phyloP scores from a whole-genome alignment of 2,113 vertebrate species.

The Prionailurus bengalensis region DNA sequence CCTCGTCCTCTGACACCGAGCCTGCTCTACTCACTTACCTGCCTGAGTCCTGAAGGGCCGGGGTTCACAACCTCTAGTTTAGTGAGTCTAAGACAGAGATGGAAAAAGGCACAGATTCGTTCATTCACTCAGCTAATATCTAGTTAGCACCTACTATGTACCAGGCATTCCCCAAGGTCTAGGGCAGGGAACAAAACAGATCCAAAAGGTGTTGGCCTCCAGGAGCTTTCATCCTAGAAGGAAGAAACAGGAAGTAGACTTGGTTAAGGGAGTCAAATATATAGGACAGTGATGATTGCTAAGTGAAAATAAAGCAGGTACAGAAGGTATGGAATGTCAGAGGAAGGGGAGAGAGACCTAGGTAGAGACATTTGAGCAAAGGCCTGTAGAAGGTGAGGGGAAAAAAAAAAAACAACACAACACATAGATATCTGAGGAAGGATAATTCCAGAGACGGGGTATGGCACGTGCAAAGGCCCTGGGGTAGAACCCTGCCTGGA shows the following conservation, averaged over 20 bases:
- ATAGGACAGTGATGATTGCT: neutral
- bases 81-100: neutral
- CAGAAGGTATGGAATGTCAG: neutral
- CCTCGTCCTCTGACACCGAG: neutral
- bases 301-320: neutral
- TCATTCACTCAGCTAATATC: neutral
- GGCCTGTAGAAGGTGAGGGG: neutral
- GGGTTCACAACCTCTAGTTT: neutral
- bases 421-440: neutral
- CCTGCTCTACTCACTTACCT: neutral
- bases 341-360: too few species aligned
- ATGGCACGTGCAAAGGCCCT: too few species aligned
- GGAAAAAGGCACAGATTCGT: fast-evolving
- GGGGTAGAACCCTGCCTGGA: neutral
- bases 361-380: neutral
- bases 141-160: neutral
- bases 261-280: neutral
- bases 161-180: neutral
- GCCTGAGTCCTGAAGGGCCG: neutral
- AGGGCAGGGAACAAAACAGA: neutral
- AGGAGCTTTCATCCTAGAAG: neutral
- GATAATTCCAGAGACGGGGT: neutral
- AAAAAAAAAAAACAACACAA: too few species aligned
- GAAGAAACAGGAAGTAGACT: neutral
- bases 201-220: neutral